phyloP scores from a whole-genome alignment of 2,797 vertebrate species.

The Onychomys torridus region DNA sequence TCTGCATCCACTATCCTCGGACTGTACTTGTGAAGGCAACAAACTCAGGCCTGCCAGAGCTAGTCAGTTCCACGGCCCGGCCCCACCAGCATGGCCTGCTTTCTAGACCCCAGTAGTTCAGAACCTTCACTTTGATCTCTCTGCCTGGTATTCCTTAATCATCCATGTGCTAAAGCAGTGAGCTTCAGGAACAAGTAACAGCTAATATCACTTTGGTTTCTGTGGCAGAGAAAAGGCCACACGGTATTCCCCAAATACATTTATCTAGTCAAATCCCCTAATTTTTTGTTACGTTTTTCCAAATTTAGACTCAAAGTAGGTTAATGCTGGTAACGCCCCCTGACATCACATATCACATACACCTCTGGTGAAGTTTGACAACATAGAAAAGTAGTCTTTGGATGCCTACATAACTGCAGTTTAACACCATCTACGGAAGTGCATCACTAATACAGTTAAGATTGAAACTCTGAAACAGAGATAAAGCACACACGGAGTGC shows the following conservation, averaged over 20 bases:
- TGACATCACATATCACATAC: slow-evolving; percentile 50
- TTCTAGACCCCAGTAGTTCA: slow-evolving; percentile 42
- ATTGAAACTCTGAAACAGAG: slow-evolving; percentile 54
- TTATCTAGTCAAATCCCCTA: slow-evolving; percentile 64
- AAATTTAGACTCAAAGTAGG: slow-evolving; percentile 61
- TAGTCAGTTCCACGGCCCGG: not conserved
- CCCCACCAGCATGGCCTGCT: slow-evolving; percentile 12
- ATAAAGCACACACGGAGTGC: slow-evolving; percentile 52
- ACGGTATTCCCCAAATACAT: slow-evolving; percentile 62
- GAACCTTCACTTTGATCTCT: slow-evolving; percentile 53
- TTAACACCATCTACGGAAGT: slow-evolving; percentile 79
- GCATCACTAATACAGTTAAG: slow-evolving; percentile 63
- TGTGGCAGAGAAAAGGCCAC: slow-evolving; percentile 60
- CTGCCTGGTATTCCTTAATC: slow-evolving; percentile 30
- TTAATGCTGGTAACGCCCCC: slow-evolving; percentile 72
- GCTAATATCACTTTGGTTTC: slow-evolving; percentile 42
- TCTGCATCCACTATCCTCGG: not conserved
- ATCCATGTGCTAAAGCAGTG: slow-evolving; percentile 20
- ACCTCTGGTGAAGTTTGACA: slow-evolving; percentile 71
- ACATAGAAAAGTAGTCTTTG: slow-evolving; percentile 83
- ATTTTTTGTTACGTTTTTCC: slow-evolving; percentile 58
- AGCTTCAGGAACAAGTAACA: slow-evolving; percentile 21
- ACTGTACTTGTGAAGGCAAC: not conserved
- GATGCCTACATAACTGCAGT: slow-evolving; percentile 78
- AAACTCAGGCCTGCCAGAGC: not conserved